Evolutionary conservation across 2,888 invertebrate genomes (phyloP).

Genomic region (Archaeoteleia sp.): DNA sequence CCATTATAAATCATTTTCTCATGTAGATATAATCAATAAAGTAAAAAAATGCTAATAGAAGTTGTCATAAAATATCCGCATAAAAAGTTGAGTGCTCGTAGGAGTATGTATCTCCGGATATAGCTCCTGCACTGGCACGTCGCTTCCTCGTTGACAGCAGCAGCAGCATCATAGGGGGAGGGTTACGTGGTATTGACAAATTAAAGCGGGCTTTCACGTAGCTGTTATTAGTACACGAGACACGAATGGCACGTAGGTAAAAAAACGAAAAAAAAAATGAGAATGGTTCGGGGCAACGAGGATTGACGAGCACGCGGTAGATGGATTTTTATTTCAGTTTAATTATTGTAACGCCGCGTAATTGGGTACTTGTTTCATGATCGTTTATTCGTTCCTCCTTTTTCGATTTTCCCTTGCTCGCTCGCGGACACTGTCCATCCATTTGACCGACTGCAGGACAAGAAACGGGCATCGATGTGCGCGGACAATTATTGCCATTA

Average conservation of each 20-base stretch:
- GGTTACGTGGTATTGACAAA: slow-evolving; percentile 56
- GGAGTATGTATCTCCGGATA: slow-evolving; percentile 19
- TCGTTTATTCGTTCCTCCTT: slow-evolving; percentile 40
- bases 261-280: slow-evolving; percentile 51
- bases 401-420: slow-evolving; percentile 33
- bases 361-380: slow-evolving; percentile 58
- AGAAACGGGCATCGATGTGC: slow-evolving; percentile 30
- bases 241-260: slow-evolving; percentile 55
- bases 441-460: not conserved
- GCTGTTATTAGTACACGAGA: slow-evolving; percentile 60
- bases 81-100: slow-evolving; percentile 27
- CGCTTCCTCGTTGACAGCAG: slow-evolving; percentile 48
- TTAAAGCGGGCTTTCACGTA: slow-evolving; percentile 59
- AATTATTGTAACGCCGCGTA: slow-evolving; percentile 68
- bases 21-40: slow-evolving; percentile 29
- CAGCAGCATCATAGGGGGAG: slow-evolving; percentile 18
- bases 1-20: not conserved
- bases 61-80: slow-evolving; percentile 37
- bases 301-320: slow-evolving; percentile 61
- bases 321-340: slow-evolving; percentile 70
- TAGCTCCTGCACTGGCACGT: slow-evolving; percentile 34
- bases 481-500: slow-evolving; percentile 43
- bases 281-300: slow-evolving; percentile 32
- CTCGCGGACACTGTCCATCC: slow-evolving; percentile 23
- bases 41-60: slow-evolving; percentile 44